Conservation (phyloP, 2,888 invertebrate species). For the Eristalinus aeneus region DNA sequence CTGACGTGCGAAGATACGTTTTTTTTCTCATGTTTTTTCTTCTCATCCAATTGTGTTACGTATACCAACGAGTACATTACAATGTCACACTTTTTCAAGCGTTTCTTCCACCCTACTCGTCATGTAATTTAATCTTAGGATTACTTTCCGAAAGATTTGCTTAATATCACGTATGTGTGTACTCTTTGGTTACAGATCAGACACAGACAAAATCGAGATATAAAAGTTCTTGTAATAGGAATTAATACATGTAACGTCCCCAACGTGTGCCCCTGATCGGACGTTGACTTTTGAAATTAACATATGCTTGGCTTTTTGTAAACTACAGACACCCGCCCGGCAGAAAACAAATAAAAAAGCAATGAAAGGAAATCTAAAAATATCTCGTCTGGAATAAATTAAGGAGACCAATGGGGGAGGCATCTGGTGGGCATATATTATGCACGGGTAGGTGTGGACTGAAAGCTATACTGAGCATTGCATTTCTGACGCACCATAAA, state of each 20-base stretch:
- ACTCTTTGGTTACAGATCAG: neutral
- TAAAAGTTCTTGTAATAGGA: slow-evolving; percentile 1
- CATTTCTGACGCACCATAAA: neutral
- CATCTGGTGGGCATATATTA: neutral
- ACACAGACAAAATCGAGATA: slow-evolving; percentile 4
- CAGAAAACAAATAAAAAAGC: neutral
- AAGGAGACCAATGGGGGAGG: neutral
- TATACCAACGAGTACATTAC: neutral
- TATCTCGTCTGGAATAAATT: slow-evolving; percentile 35
- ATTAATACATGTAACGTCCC: neutral
- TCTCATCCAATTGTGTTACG: slow-evolving; percentile 5
- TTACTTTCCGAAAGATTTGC: neutral
- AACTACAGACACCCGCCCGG: slow-evolving; percentile 2
- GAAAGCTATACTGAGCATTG: neutral
- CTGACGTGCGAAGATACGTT: neutral
- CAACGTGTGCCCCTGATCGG: slow-evolving; percentile 10
- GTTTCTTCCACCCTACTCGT: neutral
- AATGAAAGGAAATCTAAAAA: neutral
- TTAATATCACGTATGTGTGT: neutral
- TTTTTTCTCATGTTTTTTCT: neutral
- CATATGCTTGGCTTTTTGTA: slow-evolving; percentile 26
- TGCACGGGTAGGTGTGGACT: neutral
- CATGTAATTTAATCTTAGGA: slow-evolving; percentile 1
- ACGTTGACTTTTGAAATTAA: slow-evolving; percentile 41
- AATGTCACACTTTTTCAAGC: neutral